Percentiles rank a stretch among this genome's conserved stretches.
phyloP scores from a whole-genome alignment of 2,113 vertebrate genomes.

The Anser brachyrhynchus region DNA sequence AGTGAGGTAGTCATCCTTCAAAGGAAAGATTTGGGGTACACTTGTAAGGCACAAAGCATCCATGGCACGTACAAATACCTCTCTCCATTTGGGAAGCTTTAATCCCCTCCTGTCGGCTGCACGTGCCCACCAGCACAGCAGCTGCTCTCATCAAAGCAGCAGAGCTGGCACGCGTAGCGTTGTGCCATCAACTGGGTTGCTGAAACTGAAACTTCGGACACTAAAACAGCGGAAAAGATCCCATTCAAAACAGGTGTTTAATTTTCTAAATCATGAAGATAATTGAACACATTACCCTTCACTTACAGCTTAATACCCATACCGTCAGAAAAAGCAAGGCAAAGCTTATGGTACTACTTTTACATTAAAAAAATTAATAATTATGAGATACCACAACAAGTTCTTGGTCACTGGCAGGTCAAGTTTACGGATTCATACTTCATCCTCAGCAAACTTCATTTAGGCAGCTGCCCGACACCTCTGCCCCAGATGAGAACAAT shows the following conservation, averaged over 20 bases:
- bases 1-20: neutral
- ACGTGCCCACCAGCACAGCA: neutral
- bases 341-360: neutral
- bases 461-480: conserved; percentile 25
- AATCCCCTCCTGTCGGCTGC: neutral
- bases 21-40: neutral
- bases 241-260: neutral
- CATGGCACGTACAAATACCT: neutral
- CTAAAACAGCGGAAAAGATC: rapidly evolving
- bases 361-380: neutral
- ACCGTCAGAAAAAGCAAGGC: neutral
- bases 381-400: neutral
- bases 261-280: neutral
- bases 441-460: conserved; percentile 42
- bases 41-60: neutral
- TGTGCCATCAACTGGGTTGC: neutral
- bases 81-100: neutral
- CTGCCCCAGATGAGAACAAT: conserved; percentile 55
- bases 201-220: neutral
- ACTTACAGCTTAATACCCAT: neutral
- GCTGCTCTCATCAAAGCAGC: neutral
- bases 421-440: neutral
- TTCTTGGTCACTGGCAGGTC: neutral
- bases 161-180: rapidly evolving
- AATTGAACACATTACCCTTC: neutral